phyloP scores from a whole-genome alignment of 2,888 invertebrate genomes.

The Resseliella maxima region DNA sequence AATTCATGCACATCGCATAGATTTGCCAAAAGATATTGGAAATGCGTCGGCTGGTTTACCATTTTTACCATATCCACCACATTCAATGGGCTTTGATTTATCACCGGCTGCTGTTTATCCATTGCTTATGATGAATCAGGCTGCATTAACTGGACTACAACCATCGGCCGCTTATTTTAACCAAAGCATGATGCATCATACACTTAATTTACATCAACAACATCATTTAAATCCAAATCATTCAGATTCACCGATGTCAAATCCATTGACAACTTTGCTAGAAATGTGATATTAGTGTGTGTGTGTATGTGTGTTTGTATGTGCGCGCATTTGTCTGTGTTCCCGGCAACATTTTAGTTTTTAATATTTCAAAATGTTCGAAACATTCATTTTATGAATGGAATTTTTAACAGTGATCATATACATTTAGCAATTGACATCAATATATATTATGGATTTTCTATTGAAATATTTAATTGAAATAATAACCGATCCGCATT shows the following conservation, averaged over 20 bases:
- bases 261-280: conserved; percentile 42
- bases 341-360: too few relatives aligned
- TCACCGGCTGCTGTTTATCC: conserved; percentile 64
- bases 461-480: too few relatives aligned
- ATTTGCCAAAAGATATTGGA: conserved; percentile 61
- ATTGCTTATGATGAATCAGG: conserved; percentile 65
- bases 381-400: too few relatives aligned
- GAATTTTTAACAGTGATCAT: too few relatives aligned
- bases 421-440: too few relatives aligned
- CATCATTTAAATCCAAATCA: conserved; percentile 47
- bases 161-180: conserved; percentile 61
- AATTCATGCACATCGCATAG: conserved; percentile 64
- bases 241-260: background rate
- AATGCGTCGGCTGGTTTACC: conserved; percentile 63
- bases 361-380: too few relatives aligned
- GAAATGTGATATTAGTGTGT: conserved; percentile 56
- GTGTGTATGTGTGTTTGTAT: background rate
- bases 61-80: conserved; percentile 64
- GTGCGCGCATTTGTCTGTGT: too few relatives aligned
- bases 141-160: conserved; percentile 62
- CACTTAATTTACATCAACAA: conserved; percentile 40
- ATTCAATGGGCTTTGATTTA: conserved; percentile 63
- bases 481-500: too few relatives aligned
- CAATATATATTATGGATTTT: too few relatives aligned
- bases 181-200: conserved; percentile 56